phyloP scores from a whole-genome alignment of 2,888 invertebrate species.

The Hypomecis atomaria region DNA sequence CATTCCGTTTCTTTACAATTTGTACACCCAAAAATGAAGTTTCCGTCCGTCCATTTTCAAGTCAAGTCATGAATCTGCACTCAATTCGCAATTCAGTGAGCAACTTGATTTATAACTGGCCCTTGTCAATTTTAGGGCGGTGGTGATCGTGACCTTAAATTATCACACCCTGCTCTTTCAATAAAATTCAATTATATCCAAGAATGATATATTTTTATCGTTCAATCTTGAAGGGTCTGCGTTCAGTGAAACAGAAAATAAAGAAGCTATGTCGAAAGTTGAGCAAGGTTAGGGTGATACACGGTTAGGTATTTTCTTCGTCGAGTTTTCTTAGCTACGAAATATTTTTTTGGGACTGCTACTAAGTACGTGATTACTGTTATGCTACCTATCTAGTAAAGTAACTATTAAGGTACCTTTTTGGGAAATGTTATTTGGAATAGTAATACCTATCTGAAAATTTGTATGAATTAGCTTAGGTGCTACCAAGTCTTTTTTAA shows the following conservation, averaged over 20 bases:
- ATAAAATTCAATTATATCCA: conserved; percentile 43
- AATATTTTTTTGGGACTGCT: too few species aligned
- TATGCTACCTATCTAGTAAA: too few species aligned
- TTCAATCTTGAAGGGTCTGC: conserved; percentile 21
- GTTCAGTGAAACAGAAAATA: conserved; percentile 19
- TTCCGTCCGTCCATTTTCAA: conserved; percentile 19
- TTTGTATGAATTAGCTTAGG: too few species aligned
- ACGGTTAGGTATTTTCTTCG: too few species aligned
- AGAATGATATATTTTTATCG: conserved; percentile 39
- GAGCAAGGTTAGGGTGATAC: not conserved
- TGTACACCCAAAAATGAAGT: conserved; percentile 8
- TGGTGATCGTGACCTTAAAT: conserved; percentile 35
- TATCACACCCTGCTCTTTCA: conserved; percentile 39
- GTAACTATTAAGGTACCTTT: too few species aligned
- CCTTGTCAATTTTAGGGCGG: conserved; percentile 41
- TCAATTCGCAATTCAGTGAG: conserved; percentile 35
- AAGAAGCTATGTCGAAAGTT: conserved; percentile 8
- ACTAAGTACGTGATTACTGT: too few species aligned
- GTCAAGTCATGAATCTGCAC: conserved; percentile 36
- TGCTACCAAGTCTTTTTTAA: too few species aligned
- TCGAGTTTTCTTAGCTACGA: too few species aligned
- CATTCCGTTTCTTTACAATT: not conserved
- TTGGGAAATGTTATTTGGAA: too few species aligned
- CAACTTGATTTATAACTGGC: conserved; percentile 40
- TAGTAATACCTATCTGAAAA: too few species aligned